Conservation (phyloP, 2,113 vertebrate genomes). For the Elgaria multicarinata region DNA sequence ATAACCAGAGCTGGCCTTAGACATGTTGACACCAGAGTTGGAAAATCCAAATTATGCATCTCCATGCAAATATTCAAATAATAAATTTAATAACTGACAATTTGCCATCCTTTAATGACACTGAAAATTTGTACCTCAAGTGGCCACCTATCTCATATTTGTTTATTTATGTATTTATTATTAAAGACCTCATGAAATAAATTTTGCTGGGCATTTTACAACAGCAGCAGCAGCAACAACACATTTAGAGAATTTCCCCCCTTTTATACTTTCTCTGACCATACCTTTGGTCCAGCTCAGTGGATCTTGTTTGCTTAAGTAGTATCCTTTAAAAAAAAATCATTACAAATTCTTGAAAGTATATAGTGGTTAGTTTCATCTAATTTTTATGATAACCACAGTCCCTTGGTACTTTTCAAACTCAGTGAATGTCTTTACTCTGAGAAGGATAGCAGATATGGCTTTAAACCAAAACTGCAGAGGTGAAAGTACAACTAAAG, state of each 20-base stretch:
- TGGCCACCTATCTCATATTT: neutral
- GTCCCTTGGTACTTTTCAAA: conserved; percentile 35
- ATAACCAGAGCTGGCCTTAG: neutral
- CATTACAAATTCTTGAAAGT: conserved; percentile 15
- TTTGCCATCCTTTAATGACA: neutral
- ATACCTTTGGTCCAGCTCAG: neutral
- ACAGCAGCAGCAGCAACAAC: too few species aligned
- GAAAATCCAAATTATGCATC: neutral
- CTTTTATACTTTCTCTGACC: neutral
- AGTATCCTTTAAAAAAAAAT: neutral
- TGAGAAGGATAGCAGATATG: conserved; percentile 45
- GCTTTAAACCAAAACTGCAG: conserved; percentile 52
- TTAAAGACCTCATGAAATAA: too few species aligned
- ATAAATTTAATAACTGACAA: neutral
- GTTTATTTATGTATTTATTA: too few species aligned
- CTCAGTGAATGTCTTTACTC: conserved; percentile 45
- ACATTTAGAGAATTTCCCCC: neutral
- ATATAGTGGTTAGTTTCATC: conserved; percentile 19
- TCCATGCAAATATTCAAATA: neutral
- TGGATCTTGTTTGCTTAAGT: neutral
- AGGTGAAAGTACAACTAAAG: conserved; percentile 40
- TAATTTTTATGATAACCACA: conserved; percentile 51
- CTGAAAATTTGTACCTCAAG: neutral
- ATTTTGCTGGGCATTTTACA: too few species aligned
- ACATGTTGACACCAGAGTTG: neutral